Base-by-base conservation (phyloP, 2,113 vertebrate genomes). In the Prolemur simus region DNA sequence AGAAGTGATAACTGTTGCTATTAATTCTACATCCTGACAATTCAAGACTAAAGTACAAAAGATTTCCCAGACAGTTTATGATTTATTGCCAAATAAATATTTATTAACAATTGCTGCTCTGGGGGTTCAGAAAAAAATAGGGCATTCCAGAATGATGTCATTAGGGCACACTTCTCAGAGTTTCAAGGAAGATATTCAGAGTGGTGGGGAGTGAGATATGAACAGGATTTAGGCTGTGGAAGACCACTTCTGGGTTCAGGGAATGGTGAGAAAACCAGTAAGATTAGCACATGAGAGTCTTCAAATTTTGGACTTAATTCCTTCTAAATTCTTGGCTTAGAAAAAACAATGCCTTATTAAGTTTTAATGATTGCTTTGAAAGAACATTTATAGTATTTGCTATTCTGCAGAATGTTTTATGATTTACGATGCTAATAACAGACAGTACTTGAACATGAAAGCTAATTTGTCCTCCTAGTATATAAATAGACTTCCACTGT, bases 341-440 rank as follows among this genome's bases (percentile, higher is more conserved):
- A 84, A 8, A 47, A 23, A 78, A 83, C 56, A 95, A 29, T 85
- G 27, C 47, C 82, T 39, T 93, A 66, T 91, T 93, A 89, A 80
- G 39, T 9, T 93, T 89, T 92, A 47, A 81, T 68, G 76, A 95
- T 87, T 92, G n/a, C 73, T 97, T 93, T 92, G 58, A 89, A 94
- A 81, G 77, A 78, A 8, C 85, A 68, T 52, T 96, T 95, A 92
- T 90, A 84, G 56, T 42, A 85, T 92, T 92, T 90, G 45, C 83
- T 95, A 0, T 92, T 90, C 71, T 63, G 9, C n/a, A 90, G 29
- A 87, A 80, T 90, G 12, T 71, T 90, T 89, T 91, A 87, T 95
- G 89, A 96, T 86, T 89, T 96, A 92, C 89, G 39, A 64, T 52
- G 87, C 94, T 95, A 89, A 92, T 97, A 96, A 95, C n/a, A 90